Conservation (phyloP, 2,888 invertebrate species). For the Onchidella celtica region DNA sequence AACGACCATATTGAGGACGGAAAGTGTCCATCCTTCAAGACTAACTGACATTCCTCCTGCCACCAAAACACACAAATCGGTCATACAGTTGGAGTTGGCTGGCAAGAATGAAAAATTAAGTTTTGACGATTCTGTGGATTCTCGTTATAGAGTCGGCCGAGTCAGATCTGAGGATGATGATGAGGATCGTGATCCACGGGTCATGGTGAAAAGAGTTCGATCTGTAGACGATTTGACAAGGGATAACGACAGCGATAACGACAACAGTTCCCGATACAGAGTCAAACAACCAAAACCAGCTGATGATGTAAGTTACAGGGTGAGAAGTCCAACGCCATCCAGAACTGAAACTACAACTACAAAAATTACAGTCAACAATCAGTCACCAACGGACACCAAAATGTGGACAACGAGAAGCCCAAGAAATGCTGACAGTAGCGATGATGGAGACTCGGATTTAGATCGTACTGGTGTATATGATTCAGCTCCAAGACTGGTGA, state of each 20-base stretch:
- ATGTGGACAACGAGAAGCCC: conserved; percentile 1
- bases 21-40: conserved; percentile 4
- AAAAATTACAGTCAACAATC: not conserved
- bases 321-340: too few relatives aligned
- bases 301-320: too few relatives aligned
- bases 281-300: too few relatives aligned
- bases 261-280: not conserved
- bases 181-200: not conserved
- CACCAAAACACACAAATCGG: conserved; percentile 36
- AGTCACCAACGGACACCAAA: not conserved
- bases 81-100: conserved; percentile 39
- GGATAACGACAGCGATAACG: not conserved
- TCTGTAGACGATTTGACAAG: conserved; percentile 20
- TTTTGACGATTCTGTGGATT: too few relatives aligned
- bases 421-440: conserved; percentile 15
- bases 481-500: conserved; percentile 7
- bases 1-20: conserved; percentile 17
- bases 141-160: not conserved
- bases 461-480: conserved; percentile 3
- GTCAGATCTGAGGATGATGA: not conserved
- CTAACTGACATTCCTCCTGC: not conserved
- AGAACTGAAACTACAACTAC: not conserved
- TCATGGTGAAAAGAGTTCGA: conserved; percentile 12
- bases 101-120: too few relatives aligned
- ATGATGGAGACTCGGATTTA: conserved; percentile 25